Conservation (phyloP, 1,140 invertebrate species). For the Drosophila santomea region DNA sequence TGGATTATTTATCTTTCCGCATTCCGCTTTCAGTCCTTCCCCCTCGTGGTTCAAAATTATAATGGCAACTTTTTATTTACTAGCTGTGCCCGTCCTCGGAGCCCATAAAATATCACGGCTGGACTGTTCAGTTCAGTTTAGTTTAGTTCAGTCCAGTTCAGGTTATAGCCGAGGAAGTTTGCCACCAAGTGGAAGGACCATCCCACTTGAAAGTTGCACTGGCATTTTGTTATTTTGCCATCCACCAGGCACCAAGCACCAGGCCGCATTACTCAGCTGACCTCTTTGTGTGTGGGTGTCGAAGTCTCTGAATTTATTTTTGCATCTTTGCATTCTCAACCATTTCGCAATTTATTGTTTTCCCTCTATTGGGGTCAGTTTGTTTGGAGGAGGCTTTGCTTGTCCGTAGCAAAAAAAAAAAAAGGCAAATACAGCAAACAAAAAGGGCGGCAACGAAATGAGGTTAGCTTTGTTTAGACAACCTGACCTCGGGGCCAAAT, state of each 20-base stretch:
- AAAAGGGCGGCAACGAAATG: slow-evolving; percentile 48
- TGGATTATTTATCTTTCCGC: slow-evolving; percentile 36
- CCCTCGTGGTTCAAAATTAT: slow-evolving; percentile 40
- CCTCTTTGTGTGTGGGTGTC: slow-evolving; percentile 59
- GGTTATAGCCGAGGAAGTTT: slow-evolving; percentile 37
- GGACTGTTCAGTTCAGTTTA: slow-evolving; percentile 8
- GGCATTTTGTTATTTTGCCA: slow-evolving; percentile 33
- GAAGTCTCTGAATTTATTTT: slow-evolving; percentile 75
- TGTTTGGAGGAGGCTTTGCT: slow-evolving; percentile 38
- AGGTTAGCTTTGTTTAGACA: slow-evolving; percentile 79
- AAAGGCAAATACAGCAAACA: slow-evolving; percentile 29
- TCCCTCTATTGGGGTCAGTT: slow-evolving; percentile 78
- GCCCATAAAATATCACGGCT: slow-evolving; percentile 60
- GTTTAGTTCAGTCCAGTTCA: background rate
- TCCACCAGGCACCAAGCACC: slow-evolving; percentile 1
- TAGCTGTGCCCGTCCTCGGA: slow-evolving; percentile 47
- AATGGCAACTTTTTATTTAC: slow-evolving; percentile 57
- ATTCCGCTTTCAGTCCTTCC: background rate
- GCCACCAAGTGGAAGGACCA: slow-evolving; percentile 22
- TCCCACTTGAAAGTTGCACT: slow-evolving; percentile 39
- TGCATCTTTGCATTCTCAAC: slow-evolving; percentile 75
- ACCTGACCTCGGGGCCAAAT: slow-evolving; percentile 51
- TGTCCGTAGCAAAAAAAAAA: slow-evolving; percentile 2
- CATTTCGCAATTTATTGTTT: slow-evolving; percentile 76
- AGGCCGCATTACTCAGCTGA: slow-evolving; percentile 29